Conservation (phyloP, 2,113 vertebrate species). For the Nothoprocta perdicaria region DNA sequence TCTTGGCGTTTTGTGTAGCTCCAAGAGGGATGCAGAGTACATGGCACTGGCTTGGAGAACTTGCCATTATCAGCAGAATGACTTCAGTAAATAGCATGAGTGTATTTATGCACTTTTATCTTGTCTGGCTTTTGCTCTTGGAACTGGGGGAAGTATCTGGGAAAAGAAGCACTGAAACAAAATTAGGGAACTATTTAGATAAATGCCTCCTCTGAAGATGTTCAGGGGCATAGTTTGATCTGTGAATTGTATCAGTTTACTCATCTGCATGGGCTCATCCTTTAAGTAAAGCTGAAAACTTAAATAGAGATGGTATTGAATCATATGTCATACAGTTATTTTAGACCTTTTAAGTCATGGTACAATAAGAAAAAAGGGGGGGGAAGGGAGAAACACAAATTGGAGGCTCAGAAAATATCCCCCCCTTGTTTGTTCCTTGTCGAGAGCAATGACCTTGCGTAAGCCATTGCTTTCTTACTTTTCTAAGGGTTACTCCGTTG, state of each 20-base stretch:
- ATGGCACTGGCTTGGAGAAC: neutral
- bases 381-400: neutral
- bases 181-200: neutral
- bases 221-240: neutral
- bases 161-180: neutral
- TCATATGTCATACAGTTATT: neutral
- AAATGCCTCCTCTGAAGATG: neutral
- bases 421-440: slow-evolving; percentile 66
- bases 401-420: slow-evolving; percentile 27
- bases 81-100: neutral
- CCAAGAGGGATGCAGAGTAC: neutral
- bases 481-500: slow-evolving; percentile 77
- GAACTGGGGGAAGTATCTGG: neutral
- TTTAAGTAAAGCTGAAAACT: neutral
- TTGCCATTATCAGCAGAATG: neutral
- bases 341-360: neutral
- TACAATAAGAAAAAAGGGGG: neutral
- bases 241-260: neutral
- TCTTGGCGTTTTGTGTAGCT: neutral
- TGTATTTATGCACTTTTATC: neutral
- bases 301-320: neutral
- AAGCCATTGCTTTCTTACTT: slow-evolving; percentile 71
- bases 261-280: neutral
- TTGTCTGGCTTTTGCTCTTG: neutral
- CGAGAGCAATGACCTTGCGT: slow-evolving; percentile 75